Conservation (phyloP, 1,140 invertebrate species). For the Drosophila willistoni region DNA sequence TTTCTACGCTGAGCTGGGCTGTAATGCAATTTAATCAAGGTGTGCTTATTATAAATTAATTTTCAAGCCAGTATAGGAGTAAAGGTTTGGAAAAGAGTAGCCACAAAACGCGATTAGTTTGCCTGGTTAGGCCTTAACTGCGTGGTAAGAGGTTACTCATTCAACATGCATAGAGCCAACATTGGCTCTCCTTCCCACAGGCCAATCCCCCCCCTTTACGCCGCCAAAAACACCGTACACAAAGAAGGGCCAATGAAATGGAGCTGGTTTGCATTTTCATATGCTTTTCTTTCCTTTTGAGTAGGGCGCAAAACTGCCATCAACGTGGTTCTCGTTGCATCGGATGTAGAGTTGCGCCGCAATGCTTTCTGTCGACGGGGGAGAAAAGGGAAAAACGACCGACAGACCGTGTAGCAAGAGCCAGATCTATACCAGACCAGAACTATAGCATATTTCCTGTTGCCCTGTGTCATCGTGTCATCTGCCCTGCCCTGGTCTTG, state of each 20-base stretch:
- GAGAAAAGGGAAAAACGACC: not conserved
- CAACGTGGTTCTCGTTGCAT: not conserved
- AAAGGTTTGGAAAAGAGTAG: not conserved
- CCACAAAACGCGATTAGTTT: constrained; percentile 20
- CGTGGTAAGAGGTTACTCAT: constrained; percentile 4
- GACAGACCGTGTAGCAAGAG: too few species aligned
- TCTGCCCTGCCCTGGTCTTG: not conserved
- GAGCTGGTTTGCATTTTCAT: constrained; percentile 11
- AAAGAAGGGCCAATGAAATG: not conserved
- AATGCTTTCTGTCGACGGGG: not conserved
- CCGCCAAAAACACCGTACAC: too few species aligned
- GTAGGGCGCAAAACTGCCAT: constrained; percentile 13
- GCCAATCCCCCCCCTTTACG: too few species aligned
- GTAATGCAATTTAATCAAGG: constrained; percentile 21
- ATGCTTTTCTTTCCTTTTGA: constrained; percentile 11
- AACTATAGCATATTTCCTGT: not conserved
- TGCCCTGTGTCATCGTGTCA: not conserved
- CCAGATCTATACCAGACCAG: not conserved
- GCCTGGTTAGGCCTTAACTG: constrained; percentile 17
- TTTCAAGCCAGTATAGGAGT: not conserved
- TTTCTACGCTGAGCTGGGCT: not conserved
- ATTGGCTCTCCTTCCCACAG: not conserved
- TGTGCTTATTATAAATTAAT: constrained; percentile 23
- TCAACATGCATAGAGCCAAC: constrained; percentile 2
- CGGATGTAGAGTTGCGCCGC: constrained; percentile 17